These are phyloP conservation scores for Gortyna flavago DNA, from an alignment of 2,888 invertebrate species.

Conservation along the genomic window DNA sequence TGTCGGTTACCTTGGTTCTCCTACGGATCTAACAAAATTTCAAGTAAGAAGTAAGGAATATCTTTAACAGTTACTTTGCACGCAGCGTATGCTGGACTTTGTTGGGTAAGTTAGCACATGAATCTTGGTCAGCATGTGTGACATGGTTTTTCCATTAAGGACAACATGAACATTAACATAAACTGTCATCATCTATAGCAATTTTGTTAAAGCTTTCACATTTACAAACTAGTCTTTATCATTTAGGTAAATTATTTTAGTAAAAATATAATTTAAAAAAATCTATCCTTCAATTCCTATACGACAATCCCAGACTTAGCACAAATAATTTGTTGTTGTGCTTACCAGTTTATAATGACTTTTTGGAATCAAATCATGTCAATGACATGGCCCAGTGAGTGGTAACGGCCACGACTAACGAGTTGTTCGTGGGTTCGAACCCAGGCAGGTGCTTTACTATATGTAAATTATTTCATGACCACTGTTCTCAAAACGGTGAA, in stretches of 20 bases:
- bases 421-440: too few species aligned
- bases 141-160: constrained; percentile 27
- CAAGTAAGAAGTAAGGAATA: neutral
- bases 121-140: neutral
- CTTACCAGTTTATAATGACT: neutral
- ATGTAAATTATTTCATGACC: too few species aligned
- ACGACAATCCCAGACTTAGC: neutral
- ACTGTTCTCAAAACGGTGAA: too few species aligned
- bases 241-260: neutral
- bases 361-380: neutral
- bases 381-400: too few species aligned
- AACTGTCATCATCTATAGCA: neutral
- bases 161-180: neutral
- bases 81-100: neutral
- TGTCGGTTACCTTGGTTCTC: neutral
- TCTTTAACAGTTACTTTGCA: neutral
- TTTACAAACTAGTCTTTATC: neutral
- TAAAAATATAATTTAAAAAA: neutral
- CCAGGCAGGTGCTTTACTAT: too few species aligned
- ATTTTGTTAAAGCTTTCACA: constrained; percentile 3
- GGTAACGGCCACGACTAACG: too few species aligned
- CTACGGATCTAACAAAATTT: neutral
- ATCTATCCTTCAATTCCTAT: too few species aligned
- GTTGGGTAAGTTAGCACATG: neutral
- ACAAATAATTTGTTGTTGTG: too few species aligned